Evolutionary conservation across 2,888 invertebrate genomes (phyloP), one percentile per base, ranked within the genome.

Genomic region (Zele albiditarsus): DNA sequence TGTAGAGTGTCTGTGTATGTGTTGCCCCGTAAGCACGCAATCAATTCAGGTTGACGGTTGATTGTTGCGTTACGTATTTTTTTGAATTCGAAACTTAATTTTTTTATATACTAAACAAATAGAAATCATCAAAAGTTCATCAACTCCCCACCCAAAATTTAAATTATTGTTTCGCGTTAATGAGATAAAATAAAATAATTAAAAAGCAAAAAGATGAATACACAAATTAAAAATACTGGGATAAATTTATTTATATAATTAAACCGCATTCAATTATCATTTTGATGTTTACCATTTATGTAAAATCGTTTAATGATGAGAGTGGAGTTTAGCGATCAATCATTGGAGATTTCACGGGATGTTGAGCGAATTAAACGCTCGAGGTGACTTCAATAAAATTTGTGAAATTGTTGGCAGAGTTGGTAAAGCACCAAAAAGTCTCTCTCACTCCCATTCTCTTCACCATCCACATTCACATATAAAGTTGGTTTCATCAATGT

Each of bases 21-120:
- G 81, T 75, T 78, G 71, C 23, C 82, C 82, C 66, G 42, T 63
- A 65, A 27, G 23, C 53, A 87, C 83, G 86, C 86, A 88, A 89
- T 88, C 87, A 88, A 89, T 88, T 38, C 86, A 75, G 78, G 74
- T 71, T 77, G 78, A 79, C 79, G 78, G 80, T 82, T 82, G 82
- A 82, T 81, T 81, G 81, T 79, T 63, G 67, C 68, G 38, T 57
- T 28, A 28, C 38, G 63, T 58, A 31, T 70, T 38, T 38, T 38
- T 12, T 14, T 62, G 6, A 49, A 20, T 49, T 58, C 4, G 2
- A 72, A 67, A 28, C 16, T n/a, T 6, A 46, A n/a, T 46, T 0
- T n/a, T 46, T n/a, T 3, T n/a, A n/a, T n/a, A n/a, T n/a, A n/a
- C n/a, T n/a, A n/a, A n/a, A n/a, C n/a, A n/a, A n/a, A 33, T 33